Percentiles rank a stretch among this genome's conserved stretches.
phyloP scores from a whole-genome alignment of 2,888 invertebrate genomes.

The Caenorhabditis angaria region DNA sequence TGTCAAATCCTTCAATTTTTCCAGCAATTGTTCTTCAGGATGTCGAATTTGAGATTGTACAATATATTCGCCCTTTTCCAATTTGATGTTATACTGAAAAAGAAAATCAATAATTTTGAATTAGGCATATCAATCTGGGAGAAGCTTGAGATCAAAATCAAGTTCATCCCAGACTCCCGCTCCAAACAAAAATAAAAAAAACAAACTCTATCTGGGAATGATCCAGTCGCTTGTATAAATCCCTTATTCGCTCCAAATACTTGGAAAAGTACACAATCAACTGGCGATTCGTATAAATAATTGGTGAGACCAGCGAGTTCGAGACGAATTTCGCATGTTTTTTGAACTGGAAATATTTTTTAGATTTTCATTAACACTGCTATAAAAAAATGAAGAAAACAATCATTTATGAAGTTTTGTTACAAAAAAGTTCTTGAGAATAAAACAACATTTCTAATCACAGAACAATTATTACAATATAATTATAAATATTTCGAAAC shows the following conservation, averaged over 20 bases:
- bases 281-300: conserved; percentile 92
- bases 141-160: too few species aligned
- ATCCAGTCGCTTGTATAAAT: conserved; percentile 85
- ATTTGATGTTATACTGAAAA: conserved; percentile 82
- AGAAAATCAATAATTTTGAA: not conserved
- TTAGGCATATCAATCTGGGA: too few species aligned
- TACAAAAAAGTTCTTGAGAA: too few species aligned
- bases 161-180: too few species aligned
- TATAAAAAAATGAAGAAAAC: not conserved
- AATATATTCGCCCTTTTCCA: conserved; percentile 94
- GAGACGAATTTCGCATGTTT: conserved; percentile 52
- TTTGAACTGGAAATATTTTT: conserved; percentile 54
- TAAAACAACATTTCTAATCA: too few species aligned
- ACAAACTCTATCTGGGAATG: conserved; percentile 81
- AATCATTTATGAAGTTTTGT: not conserved
- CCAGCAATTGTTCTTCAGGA: conserved; percentile 85
- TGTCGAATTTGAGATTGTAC: conserved; percentile 88
- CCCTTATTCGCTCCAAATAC: conserved; percentile 90
- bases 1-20: conserved; percentile 83
- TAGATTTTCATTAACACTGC: not conserved
- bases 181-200: not conserved
- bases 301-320: conserved; percentile 85
- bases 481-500: too few species aligned
- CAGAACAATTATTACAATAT: too few species aligned
- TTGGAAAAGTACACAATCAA: conserved; percentile 91